A percentile compares a stretch with the other conserved stretches of the same genome.
Conservation (phyloP, 2,113 vertebrate genomes). For the Paralichthys olivaceus region DNA sequence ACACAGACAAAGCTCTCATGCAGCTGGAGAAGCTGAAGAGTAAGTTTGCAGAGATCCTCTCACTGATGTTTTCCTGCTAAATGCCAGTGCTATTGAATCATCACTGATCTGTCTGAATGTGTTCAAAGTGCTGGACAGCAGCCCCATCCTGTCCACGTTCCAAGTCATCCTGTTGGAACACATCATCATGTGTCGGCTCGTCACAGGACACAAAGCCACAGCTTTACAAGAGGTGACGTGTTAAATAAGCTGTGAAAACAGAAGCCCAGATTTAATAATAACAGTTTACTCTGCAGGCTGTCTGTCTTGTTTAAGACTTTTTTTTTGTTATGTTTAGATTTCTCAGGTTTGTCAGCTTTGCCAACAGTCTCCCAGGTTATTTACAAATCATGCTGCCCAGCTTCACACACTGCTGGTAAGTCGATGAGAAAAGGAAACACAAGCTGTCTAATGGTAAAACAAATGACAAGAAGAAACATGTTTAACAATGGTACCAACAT, state of each 20-base stretch:
- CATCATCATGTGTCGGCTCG: conserved; percentile 95
- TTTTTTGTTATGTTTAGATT: conserved; percentile 80
- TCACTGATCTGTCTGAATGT: background rate
- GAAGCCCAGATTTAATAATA: no score
- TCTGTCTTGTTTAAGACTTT: background rate
- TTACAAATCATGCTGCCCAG: conserved; percentile 93
- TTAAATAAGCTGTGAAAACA: background rate
- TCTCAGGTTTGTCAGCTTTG: conserved; percentile 94
- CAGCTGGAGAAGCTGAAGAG: conserved; percentile 95
- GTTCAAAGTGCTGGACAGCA: conserved; percentile 90
- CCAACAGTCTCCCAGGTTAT: conserved; percentile 92
- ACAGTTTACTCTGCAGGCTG: background rate
- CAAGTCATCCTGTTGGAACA: conserved; percentile 94
- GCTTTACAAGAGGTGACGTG: conserved; percentile 88
- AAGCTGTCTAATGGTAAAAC: background rate
- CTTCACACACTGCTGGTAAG: conserved; percentile 92
- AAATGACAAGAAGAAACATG: background rate
- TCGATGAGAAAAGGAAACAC: conserved; percentile 15
- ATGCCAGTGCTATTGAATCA: background rate
- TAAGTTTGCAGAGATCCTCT: conserved; percentile 67
- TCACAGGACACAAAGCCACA: conserved; percentile 93
- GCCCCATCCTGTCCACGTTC: conserved; percentile 93
- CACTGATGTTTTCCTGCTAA: background rate
- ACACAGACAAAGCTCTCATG: conserved; percentile 95
- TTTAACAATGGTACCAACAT: no score